Evolutionary conservation across 1,140 invertebrate genomes (phyloP), one percentile per base, ranked within the genome.

Genomic region (Tetramorium alpestre): DNA sequence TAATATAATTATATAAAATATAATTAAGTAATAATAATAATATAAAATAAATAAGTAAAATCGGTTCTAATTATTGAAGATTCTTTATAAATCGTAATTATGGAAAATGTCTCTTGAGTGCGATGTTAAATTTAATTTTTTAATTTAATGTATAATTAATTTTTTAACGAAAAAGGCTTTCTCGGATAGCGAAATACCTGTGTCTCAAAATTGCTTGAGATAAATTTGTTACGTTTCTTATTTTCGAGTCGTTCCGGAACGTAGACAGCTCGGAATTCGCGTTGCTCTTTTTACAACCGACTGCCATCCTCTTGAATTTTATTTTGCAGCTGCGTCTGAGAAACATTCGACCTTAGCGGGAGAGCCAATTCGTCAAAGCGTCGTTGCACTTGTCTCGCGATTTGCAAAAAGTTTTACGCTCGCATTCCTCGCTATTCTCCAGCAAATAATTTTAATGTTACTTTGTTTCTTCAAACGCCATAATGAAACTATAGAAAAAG

Each of bases 161-260:
- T 75, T 58, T 82, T 47, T 7, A 11, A 60, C 18, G 25, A 47
- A 60, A 58, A 75, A 1, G 13, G 2, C 2, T 73, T 16, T 28
- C 18, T 47, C 22, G 41, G n/a, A 25, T 25, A 22, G 44, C 62
- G 25, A 10, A 38, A 58, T 38, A 10, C 64, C 54, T 13, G 65
- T 47, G 49, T 58, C 25, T 72, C 10, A 51, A 18, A 56, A 22
- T 65, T 67, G 38, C 25, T 73, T 22, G n/a, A 60, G 80, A 84
- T 84, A 84, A 84, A 84, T 84, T 84, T 75, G 69, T 84, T 84
- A 73, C 69, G 54, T 75, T 84, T 75, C 25, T 84, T 84, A 73
- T 75, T 73, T 84, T 44, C 67, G 38, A 82, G 18, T 82, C 41
- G 54, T 54, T 73, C 18, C 67, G 80, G 56, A 84, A 75, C 80